phyloP scores from a whole-genome alignment of 2,113 vertebrate species.

The Morphnarchus princeps region DNA sequence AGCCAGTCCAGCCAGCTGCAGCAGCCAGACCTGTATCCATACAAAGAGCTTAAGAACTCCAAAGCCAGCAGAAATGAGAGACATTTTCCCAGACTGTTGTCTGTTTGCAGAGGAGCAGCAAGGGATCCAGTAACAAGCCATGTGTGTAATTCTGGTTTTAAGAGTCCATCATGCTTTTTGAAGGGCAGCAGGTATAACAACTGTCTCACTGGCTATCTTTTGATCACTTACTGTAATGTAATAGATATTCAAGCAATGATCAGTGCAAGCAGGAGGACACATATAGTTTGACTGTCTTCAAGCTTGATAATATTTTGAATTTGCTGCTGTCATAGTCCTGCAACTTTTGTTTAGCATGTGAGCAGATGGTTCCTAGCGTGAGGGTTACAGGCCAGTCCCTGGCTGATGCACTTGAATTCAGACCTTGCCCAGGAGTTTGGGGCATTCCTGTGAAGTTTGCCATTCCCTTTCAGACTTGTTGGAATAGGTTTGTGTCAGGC shows the following conservation, averaged over 20 bases:
- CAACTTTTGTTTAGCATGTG: background rate
- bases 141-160: background rate
- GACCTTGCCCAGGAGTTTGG: background rate
- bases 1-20: background rate
- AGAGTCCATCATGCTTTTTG: background rate
- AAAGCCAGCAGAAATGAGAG: background rate
- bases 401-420: background rate
- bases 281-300: background rate
- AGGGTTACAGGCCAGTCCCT: background rate
- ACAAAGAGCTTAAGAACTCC: background rate
- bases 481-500: background rate
- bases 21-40: background rate
- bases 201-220: background rate
- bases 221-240: background rate
- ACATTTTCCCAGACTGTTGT: background rate
- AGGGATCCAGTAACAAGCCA: background rate
- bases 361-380: background rate
- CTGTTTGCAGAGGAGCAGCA: background rate
- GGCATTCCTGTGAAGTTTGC: background rate
- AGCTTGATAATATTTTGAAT: background rate
- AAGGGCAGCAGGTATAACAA: background rate
- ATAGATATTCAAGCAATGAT: background rate
- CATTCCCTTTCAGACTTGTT: background rate
- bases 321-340: background rate
- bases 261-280: background rate